Percentiles rank a stretch among this genome's conserved stretches.
Evolutionary conservation across 2,888 invertebrate genomes (phyloP).

Genomic region (Horisme vitalbata): DNA sequence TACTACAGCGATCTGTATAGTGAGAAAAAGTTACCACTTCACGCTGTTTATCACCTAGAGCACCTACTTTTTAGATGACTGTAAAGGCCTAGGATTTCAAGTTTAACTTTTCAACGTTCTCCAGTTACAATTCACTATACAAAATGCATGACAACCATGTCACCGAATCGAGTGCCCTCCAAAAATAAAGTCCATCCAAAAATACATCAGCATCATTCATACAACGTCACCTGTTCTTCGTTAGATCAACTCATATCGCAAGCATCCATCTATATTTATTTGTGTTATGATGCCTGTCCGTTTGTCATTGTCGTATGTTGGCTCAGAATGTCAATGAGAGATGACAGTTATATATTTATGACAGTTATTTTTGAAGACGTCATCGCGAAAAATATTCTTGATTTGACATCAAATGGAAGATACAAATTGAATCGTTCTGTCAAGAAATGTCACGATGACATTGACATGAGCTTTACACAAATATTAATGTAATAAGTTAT

Average conservation of each 20-base stretch:
- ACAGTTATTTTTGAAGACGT: constrained; percentile 29
- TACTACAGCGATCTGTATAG: no score
- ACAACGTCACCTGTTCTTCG: constrained; percentile 31
- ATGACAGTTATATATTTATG: no score
- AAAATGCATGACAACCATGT: neutral
- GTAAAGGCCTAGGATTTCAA: no score
- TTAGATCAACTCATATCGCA: constrained; percentile 30
- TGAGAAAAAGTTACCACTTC: no score
- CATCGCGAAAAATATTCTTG: constrained; percentile 23
- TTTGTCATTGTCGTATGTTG: constrained; percentile 32
- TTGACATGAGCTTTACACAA: constrained; percentile 15
- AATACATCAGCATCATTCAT: constrained; percentile 30
- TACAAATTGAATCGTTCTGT: constrained; percentile 22
- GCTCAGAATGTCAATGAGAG: constrained; percentile 33
- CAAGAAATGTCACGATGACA: neutral
- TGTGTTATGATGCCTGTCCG: constrained; percentile 32
- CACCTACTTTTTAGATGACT: no score
- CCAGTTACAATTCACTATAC: neutral
- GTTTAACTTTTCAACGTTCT: no score
- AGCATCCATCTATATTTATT: constrained; percentile 34
- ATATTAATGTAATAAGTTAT: neutral
- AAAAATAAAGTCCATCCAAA: constrained; percentile 23
- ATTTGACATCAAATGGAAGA: constrained; percentile 8
- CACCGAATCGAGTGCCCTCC: constrained; percentile 21
- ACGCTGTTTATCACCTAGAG: no score